phyloP scores from a whole-genome alignment of 2,797 vertebrate species.

The Falco peregrinus region DNA sequence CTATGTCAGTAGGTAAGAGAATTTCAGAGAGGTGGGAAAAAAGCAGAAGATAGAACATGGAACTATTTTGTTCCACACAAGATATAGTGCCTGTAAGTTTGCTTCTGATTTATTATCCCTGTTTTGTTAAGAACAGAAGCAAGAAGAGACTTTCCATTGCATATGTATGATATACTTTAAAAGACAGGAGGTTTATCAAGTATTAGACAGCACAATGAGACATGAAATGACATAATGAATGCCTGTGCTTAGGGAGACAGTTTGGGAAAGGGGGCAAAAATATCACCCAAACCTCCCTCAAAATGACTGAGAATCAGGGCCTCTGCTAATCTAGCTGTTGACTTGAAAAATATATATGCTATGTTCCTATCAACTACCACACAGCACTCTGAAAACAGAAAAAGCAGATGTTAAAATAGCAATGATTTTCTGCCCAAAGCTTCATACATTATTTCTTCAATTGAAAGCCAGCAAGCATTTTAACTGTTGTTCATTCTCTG shows the following conservation, averaged over 20 bases:
- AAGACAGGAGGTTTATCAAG: background rate
- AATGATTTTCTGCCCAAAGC: background rate
- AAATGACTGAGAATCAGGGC: background rate
- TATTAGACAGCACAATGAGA: background rate
- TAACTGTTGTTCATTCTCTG: background rate
- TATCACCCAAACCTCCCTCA: background rate
- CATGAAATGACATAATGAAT: background rate
- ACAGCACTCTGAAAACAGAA: background rate
- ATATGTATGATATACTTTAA: background rate
- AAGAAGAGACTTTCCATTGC: background rate
- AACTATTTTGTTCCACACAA: background rate
- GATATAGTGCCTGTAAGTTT: background rate
- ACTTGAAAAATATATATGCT: background rate
- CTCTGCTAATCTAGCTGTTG: background rate
- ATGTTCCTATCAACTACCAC: background rate
- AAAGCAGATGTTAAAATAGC: background rate
- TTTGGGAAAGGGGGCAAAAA: background rate
- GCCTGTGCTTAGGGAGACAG: background rate
- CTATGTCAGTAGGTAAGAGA: slow-evolving; percentile 13
- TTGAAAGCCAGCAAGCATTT: background rate
- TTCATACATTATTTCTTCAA: background rate
- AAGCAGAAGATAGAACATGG: background rate
- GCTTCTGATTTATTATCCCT: background rate
- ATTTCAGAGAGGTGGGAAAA: slow-evolving; percentile 9
- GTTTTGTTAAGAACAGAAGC: background rate